Evolutionary conservation across 2,797 vertebrate species (phyloP).

Genomic region (Hylomyscus alleni): DNA sequence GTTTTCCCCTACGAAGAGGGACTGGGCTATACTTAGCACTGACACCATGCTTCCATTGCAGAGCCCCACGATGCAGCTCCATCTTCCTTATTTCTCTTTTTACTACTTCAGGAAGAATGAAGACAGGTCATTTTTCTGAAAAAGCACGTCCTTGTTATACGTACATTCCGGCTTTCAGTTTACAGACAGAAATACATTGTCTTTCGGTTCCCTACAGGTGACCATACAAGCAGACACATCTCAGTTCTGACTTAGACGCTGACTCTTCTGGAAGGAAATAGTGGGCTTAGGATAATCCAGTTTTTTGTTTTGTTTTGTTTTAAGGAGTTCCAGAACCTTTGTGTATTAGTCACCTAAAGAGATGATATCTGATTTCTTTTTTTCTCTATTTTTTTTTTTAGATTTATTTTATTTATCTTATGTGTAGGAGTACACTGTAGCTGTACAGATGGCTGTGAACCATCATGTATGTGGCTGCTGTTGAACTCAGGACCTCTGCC

Average conservation of each 20-base stretch:
- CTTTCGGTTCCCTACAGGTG: neutral
- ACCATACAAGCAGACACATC: neutral
- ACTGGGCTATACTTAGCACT: constrained; percentile 5
- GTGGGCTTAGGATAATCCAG: constrained; percentile 49
- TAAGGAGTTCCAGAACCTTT: constrained; percentile 40
- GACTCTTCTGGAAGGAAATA: constrained; percentile 78
- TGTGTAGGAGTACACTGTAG: too few species aligned
- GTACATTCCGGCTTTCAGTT: constrained; percentile 54
- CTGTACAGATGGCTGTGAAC: too few species aligned
- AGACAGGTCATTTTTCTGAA: constrained; percentile 30
- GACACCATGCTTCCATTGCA: neutral
- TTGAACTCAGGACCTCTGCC: too few species aligned
- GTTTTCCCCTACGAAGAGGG: constrained; percentile 60
- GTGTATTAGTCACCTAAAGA: constrained; percentile 48
- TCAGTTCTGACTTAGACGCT: constrained; percentile 31
- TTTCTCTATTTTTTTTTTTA: too few species aligned
- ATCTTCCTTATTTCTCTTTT: neutral
- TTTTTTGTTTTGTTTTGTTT: neutral
- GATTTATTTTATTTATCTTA: too few species aligned
- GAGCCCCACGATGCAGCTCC: neutral
- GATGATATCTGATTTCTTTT: constrained; percentile 12
- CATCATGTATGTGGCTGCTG: too few species aligned
- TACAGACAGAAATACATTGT: constrained; percentile 34
- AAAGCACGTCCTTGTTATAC: neutral
- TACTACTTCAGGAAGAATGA: neutral